These are phyloP conservation scores for Sphecodes monilicornis DNA, from an alignment of 2,888 invertebrate genomes.

Conservation along the genomic window DNA sequence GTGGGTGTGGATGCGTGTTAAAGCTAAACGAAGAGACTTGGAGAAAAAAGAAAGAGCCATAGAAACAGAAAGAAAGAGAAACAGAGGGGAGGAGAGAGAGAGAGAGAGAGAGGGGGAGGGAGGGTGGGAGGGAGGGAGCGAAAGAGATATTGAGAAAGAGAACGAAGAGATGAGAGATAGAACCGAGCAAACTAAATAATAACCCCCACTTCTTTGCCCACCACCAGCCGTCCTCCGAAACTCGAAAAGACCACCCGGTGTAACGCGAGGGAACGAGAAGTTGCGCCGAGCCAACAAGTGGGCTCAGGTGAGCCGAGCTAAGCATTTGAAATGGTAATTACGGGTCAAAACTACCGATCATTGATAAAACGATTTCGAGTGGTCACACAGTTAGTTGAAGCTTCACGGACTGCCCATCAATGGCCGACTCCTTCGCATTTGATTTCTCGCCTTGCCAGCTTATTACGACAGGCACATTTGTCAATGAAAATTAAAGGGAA, in stretches of 20 bases:
- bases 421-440: slow-evolving; percentile 18
- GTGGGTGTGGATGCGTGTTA: slow-evolving; percentile 76
- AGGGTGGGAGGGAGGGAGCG: slow-evolving; percentile 8
- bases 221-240: slow-evolving; percentile 71
- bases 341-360: slow-evolving; percentile 73
- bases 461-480: slow-evolving; percentile 14
- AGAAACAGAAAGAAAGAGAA: slow-evolving; percentile 14
- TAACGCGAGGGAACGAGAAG: slow-evolving; percentile 73
- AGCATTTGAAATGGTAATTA: slow-evolving; percentile 83
- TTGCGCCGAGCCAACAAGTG: slow-evolving; percentile 70
- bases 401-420: slow-evolving; percentile 42
- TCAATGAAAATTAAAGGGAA: slow-evolving; percentile 3
- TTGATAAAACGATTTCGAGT: slow-evolving; percentile 79
- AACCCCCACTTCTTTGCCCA: slow-evolving; percentile 76
- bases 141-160: slow-evolving; percentile 35
- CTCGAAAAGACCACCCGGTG: slow-evolving; percentile 83
- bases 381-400: slow-evolving; percentile 68
- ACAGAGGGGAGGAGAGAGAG: slow-evolving; percentile 73
- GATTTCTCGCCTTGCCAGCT: not conserved
- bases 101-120: not conserved
- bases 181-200: slow-evolving; percentile 83
- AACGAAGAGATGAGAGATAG: slow-evolving; percentile 81
- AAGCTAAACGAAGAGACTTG: slow-evolving; percentile 52
- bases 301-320: slow-evolving; percentile 78
- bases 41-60: slow-evolving; percentile 27